These are phyloP conservation scores for Troilus luridus DNA, from an alignment of 2,888 invertebrate genomes.

Conservation along the genomic window DNA sequence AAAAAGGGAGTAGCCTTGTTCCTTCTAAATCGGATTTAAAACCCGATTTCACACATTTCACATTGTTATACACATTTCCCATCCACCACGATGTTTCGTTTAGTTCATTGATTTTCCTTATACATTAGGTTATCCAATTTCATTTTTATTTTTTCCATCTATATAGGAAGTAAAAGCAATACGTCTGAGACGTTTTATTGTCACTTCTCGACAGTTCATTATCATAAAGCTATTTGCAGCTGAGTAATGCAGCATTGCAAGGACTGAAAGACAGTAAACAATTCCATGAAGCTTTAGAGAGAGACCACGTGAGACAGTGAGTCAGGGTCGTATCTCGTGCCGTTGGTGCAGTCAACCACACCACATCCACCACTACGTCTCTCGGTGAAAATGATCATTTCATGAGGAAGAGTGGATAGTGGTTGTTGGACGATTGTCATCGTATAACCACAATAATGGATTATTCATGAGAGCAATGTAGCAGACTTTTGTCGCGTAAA, in stretches of 20 bases:
- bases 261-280: neutral
- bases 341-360: neutral
- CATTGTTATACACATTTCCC: neutral
- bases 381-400: too few species aligned
- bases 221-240: neutral
- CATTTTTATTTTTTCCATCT: neutral
- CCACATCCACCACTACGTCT: neutral
- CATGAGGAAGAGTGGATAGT: too few species aligned
- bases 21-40: neutral
- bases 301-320: neutral
- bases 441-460: too few species aligned
- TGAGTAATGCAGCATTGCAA: neutral
- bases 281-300: neutral
- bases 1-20: conserved; percentile 4
- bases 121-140: neutral
- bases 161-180: neutral
- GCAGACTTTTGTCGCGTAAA: too few species aligned
- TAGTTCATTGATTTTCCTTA: neutral
- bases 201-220: neutral
- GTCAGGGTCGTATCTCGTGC: neutral
- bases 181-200: neutral
- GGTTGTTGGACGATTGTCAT: too few species aligned
- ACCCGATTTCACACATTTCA: too few species aligned
- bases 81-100: neutral
- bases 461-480: too few species aligned